A percentile compares a stretch with the other conserved stretches of the same genome.
These are phyloP conservation scores for Esox niger DNA, from an alignment of 2,113 vertebrate genomes.

Conservation along the genomic window DNA sequence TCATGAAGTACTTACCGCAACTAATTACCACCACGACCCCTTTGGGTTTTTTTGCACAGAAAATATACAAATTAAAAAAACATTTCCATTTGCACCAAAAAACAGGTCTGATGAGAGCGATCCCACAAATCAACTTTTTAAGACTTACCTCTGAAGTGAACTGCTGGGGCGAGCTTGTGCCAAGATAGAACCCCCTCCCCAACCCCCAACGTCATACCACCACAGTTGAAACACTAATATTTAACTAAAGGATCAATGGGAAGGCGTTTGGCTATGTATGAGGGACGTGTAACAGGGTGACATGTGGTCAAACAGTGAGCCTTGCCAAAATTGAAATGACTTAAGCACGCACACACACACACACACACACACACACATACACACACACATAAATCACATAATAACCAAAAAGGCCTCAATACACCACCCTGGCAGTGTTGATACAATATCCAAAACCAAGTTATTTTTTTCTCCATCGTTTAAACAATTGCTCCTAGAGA, in stretches of 20 bases:
- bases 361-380: too few species aligned
- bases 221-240: conserved; percentile 6
- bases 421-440: conserved; percentile 10
- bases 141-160: not conserved
- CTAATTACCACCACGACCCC: conserved; percentile 70
- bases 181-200: not conserved
- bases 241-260: conserved; percentile 19
- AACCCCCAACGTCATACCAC: not conserved
- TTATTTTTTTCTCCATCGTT: conserved; percentile 34
- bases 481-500: conserved; percentile 31
- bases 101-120: conserved; percentile 43
- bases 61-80: conserved; percentile 78
- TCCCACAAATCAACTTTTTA: conserved; percentile 44
- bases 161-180: not conserved
- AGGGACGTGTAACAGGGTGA: conserved; percentile 14
- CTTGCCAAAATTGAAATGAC: conserved; percentile 18
- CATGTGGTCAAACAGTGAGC: conserved; percentile 13
- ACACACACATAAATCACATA: conserved; percentile 29
- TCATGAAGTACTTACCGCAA: conserved; percentile 71
- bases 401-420: conserved; percentile 50
- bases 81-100: conserved; percentile 65
- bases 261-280: not conserved
- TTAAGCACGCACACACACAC: too few species aligned
- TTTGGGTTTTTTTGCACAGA: conserved; percentile 62
- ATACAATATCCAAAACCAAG: conserved; percentile 34